Evolutionary conservation across 2,888 invertebrate species (phyloP).

Genomic region (Hyposoter didymator): DNA sequence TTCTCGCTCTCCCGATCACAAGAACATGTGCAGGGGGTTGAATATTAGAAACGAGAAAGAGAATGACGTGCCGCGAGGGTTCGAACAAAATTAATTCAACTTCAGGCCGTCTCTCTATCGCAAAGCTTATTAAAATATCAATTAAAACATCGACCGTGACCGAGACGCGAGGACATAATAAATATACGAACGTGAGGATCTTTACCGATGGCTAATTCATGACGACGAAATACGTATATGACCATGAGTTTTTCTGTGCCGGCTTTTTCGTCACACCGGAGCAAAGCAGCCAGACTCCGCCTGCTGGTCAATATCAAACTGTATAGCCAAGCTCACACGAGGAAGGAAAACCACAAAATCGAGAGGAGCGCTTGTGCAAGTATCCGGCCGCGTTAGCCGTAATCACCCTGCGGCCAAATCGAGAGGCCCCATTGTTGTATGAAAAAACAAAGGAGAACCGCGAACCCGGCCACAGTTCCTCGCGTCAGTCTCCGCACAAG

Average conservation of each 20-base stretch:
- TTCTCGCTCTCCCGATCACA: constrained; percentile 56
- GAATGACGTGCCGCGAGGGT: constrained; percentile 70
- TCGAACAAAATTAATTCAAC: constrained; percentile 70
- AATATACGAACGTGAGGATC: constrained; percentile 12
- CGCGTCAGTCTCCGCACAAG: constrained; percentile 40
- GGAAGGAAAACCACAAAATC: constrained; percentile 62
- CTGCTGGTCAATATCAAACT: constrained; percentile 67
- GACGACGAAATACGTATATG: neutral
- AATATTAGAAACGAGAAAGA: constrained; percentile 44
- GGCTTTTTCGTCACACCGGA: constrained; percentile 40
- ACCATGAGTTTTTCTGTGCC: constrained; percentile 42
- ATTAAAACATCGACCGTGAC: constrained; percentile 74
- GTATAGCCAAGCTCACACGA: constrained; percentile 36
- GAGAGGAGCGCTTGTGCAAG: constrained; percentile 43
- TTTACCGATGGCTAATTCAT: constrained; percentile 51
- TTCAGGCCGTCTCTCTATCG: constrained; percentile 76
- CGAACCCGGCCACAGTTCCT: constrained; percentile 46
- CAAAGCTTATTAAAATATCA: constrained; percentile 83
- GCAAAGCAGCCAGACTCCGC: constrained; percentile 47
- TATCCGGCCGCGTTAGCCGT: constrained; percentile 66
- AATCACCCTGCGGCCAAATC: constrained; percentile 71
- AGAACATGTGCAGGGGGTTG: constrained; percentile 31
- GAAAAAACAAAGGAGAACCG: constrained; percentile 68
- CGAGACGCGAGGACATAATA: constrained; percentile 19
- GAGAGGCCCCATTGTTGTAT: constrained; percentile 72